Evolutionary conservation across 2,113 vertebrate species (phyloP), one percentile per base, ranked within the genome.

Genomic region (Polyodon spathula): DNA sequence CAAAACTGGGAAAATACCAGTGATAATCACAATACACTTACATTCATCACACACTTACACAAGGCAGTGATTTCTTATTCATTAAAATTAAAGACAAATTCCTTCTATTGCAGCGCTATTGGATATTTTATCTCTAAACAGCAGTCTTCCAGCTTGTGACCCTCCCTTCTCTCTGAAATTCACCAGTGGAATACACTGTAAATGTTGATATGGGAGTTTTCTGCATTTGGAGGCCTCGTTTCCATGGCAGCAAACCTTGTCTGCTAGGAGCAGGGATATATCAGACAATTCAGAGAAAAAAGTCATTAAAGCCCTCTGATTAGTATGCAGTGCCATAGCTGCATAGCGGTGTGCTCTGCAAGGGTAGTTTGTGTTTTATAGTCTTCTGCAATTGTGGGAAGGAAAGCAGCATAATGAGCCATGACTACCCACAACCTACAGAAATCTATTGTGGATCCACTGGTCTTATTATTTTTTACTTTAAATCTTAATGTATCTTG

Each of bases 301-400:
- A 92, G 86, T 91, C 88, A 88, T 92, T 91, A 89, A 82, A 84
- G 74, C 76, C 71, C 76, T 78, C 75, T 76, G 82, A 89, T 97
- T 94, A 93, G 89, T 89, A 95, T 93, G 86, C 91, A 76, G 72
- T 66, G 56, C 82, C 79, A 72, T 76, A 10, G 60, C 58, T 62
- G 66, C 39, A 0, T 40, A 63, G 43, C n/a, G 60, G 62, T 64
- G 61, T 63, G 63, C 46, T 69, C 69, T 76, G 2, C 38, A 66
- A 42, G 52, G 57, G 50, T 56, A 10, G 54, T 27, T 66, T 56
- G 62, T 0, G 0, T 43, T n/a, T 37, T 7, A 51, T 38, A 10
- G 53, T 17, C 17, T 55, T 55, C 17, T 50, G 48, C 48, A 6
- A 55, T 16, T 16, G 17, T 17, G 17, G 53, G 37, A 55, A 38